Percentiles rank a stretch among this genome's conserved stretches.
Evolutionary conservation across 2,888 invertebrate species (phyloP).

Genomic region (Campoletis raptor): DNA sequence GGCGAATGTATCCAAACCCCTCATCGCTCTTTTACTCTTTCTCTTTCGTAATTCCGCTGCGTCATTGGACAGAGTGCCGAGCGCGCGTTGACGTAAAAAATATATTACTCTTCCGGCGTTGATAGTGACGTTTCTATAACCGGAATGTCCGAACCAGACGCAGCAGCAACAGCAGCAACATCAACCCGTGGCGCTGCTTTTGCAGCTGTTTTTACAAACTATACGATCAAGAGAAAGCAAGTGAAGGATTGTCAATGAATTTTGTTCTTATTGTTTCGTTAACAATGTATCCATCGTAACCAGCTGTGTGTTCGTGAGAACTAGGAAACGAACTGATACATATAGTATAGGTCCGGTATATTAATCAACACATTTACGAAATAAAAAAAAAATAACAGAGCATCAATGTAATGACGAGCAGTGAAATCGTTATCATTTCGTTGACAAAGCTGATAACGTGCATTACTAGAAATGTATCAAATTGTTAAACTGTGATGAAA

Average conservation of each 20-base stretch:
- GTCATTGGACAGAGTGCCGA: constrained; percentile 69
- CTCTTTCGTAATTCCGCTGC: constrained; percentile 72
- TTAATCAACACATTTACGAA: constrained; percentile 14
- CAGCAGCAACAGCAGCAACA: constrained; percentile 44
- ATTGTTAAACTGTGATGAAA: neutral
- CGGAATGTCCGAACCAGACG: constrained; percentile 78
- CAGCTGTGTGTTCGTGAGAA: constrained; percentile 63
- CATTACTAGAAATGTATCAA: neutral
- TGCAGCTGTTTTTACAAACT: constrained; percentile 65
- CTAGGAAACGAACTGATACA: constrained; percentile 66
- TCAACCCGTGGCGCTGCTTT: constrained; percentile 26
- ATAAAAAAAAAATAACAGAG: neutral
- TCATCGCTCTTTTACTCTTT: constrained; percentile 21
- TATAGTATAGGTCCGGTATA: neutral
- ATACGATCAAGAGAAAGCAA: constrained; percentile 54
- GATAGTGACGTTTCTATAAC: constrained; percentile 77
- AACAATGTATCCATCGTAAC: constrained; percentile 74
- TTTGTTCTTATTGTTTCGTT: constrained; percentile 80
- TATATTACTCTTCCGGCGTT: constrained; percentile 72
- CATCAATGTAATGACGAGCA: neutral
- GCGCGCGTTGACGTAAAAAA: constrained; percentile 73
- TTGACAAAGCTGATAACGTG: neutral
- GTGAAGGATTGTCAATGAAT: constrained; percentile 74
- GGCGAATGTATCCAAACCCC: constrained; percentile 49
- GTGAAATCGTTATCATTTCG: neutral